Conservation (phyloP, 1,140 invertebrate genomes). For the Theocolax elegans region DNA sequence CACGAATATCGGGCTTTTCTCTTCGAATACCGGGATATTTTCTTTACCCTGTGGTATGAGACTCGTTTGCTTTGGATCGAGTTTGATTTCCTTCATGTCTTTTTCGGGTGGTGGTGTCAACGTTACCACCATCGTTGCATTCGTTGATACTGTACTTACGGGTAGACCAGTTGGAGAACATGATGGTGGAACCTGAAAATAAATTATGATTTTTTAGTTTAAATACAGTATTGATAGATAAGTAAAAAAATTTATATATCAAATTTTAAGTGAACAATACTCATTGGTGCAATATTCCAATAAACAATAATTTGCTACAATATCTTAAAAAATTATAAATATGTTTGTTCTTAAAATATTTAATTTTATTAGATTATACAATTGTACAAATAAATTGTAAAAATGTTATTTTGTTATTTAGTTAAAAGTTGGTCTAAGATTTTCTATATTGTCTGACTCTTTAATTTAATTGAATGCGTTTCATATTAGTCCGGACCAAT, state of each 20-base stretch:
- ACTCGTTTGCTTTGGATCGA: conserved; percentile 59
- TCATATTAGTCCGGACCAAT: too few relatives aligned
- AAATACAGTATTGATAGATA: neutral
- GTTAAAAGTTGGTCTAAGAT: too few relatives aligned
- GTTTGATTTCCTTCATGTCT: conserved; percentile 62
- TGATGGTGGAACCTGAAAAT: conserved; percentile 44
- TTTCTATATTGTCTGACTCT: too few relatives aligned
- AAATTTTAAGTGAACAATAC: neutral
- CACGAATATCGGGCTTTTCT: conserved; percentile 57
- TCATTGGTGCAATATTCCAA: too few relatives aligned
- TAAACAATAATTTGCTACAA: too few relatives aligned
- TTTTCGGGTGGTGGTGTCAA: conserved; percentile 62
- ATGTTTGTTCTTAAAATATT: too few relatives aligned
- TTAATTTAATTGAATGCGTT: too few relatives aligned
- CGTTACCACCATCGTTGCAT: conserved; percentile 61
- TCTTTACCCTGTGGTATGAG: conserved; percentile 70
- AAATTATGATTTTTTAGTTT: neutral
- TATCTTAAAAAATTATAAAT: too few relatives aligned
- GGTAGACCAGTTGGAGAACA: conserved; percentile 55
- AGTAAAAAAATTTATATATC: neutral
- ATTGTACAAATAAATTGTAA: too few relatives aligned
- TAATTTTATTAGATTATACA: too few relatives aligned
- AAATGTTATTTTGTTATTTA: too few relatives aligned
- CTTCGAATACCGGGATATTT: conserved; percentile 68
- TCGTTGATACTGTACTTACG: conserved; percentile 56